Conservation (phyloP, 2,113 vertebrate species). For the Anseranas semipalmata region DNA sequence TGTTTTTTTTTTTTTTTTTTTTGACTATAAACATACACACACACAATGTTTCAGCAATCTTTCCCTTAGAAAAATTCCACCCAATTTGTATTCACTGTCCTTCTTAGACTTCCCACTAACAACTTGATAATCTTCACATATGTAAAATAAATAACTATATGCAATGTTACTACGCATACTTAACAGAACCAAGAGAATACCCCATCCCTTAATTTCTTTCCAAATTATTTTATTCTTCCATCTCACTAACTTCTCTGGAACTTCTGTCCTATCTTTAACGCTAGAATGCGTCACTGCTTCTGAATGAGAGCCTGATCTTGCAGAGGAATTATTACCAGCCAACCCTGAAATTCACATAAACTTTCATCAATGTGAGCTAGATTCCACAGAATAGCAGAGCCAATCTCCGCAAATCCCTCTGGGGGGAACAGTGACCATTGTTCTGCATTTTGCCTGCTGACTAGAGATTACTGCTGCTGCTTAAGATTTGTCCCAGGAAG, state of each 20-base stretch:
- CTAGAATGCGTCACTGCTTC: background rate
- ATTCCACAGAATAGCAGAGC: background rate
- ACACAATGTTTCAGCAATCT: background rate
- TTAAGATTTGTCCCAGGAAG: background rate
- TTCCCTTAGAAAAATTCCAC: slow-evolving; percentile 4
- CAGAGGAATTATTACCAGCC: background rate
- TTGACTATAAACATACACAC: slow-evolving; percentile 33
- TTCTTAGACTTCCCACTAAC: background rate
- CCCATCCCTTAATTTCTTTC: background rate
- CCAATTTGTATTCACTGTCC: background rate
- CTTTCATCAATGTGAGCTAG: background rate
- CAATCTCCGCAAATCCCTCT: background rate
- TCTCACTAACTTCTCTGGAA: background rate
- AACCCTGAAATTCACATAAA: background rate
- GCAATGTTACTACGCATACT: background rate
- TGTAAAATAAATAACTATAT: background rate
- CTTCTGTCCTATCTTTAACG: background rate
- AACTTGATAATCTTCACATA: background rate
- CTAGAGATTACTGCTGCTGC: background rate
- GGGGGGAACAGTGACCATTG: background rate
- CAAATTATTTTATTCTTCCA: background rate
- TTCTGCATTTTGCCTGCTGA: background rate
- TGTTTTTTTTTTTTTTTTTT: too few species aligned
- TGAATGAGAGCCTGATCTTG: background rate
- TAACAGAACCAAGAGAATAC: background rate